Evolutionary conservation across 2,888 invertebrate species (phyloP), one percentile per base, ranked within the genome.

Genomic region (Apamea sordens): DNA sequence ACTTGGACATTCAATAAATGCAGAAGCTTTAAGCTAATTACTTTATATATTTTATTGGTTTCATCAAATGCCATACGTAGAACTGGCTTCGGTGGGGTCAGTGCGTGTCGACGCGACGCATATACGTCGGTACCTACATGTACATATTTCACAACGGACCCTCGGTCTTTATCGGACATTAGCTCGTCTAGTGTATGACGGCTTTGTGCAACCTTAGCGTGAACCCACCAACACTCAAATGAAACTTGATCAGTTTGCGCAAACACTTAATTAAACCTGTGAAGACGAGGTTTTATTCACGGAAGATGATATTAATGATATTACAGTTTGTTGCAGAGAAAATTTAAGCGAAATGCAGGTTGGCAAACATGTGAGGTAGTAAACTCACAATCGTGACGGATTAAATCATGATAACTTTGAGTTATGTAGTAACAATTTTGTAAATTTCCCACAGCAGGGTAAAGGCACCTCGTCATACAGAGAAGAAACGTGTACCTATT

Each of bases 61-160:
- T 90, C 91, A 90, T 92, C 91, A 95, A 95, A 95, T 95, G 95
- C 93, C 95, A 94, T 90, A 90, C 89, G 92, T 86, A 89, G 89
- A 94, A 95, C 95, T 93, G 94, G 95, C 94, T 94, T 87, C 83
- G 82, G 88, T 87, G 82, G 93, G 94, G 94, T 94, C 95, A 94
- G 86, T 88, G 88, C 88, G 84, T 89, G 88, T 89, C 77, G 90
- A 85, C 88, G 87, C 80, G 84, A 87, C 84, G 76, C 73, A 76
- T 84, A 77, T 72, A 61, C 11, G 21, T 41, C 50, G 44, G 41
- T 32, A 59, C 18, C 13, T 78, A 53, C 70, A 82, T 85, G 77
- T 76, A 53, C 75, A 80, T 88, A 90, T 95, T 94, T 93, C 93
- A 91, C 92, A 95, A 94, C 88, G 75, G 86, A 84, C 88, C 83